A percentile compares a stretch with the other conserved stretches of the same genome.
Conservation (phyloP, 1,140 invertebrate species). For the Paraescarpia echinospica region DNA sequence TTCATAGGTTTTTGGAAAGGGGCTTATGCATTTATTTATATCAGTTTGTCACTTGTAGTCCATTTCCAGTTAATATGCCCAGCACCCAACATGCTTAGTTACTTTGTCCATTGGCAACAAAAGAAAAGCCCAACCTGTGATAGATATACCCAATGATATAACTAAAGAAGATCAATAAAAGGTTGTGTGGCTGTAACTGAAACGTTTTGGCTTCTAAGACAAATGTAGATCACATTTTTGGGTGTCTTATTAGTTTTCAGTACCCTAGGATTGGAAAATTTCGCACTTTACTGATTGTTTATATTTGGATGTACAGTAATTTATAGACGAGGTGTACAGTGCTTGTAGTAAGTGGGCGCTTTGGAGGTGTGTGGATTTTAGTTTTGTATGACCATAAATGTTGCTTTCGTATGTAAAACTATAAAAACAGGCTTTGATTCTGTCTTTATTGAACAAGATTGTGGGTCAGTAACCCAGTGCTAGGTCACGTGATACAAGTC, state of each 20-base stretch:
- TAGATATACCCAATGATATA: not conserved
- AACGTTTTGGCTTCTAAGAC: not conserved
- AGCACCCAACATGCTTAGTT: not conserved
- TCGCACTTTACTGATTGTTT: not conserved
- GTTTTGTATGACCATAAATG: not conserved
- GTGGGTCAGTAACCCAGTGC: not conserved
- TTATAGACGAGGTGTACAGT: not conserved
- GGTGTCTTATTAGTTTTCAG: not conserved
- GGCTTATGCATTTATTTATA: not conserved
- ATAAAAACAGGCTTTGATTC: not conserved
- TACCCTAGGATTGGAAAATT: not conserved
- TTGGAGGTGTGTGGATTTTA: not conserved
- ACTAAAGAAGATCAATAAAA: not conserved
- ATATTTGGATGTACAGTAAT: conserved; percentile 1
- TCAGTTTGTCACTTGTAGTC: not conserved
- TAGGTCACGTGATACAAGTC: not conserved
- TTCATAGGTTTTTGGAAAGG: not conserved
- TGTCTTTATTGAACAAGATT: not conserved
- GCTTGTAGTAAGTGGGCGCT: not conserved
- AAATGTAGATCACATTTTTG: not conserved
- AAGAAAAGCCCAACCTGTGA: not conserved
- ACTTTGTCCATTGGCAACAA: not conserved
- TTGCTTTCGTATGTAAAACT: not conserved
- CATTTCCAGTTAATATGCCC: not conserved
- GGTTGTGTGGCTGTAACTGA: not conserved